Conservation (phyloP, 2,888 invertebrate genomes). For the Epirrita christyi region DNA sequence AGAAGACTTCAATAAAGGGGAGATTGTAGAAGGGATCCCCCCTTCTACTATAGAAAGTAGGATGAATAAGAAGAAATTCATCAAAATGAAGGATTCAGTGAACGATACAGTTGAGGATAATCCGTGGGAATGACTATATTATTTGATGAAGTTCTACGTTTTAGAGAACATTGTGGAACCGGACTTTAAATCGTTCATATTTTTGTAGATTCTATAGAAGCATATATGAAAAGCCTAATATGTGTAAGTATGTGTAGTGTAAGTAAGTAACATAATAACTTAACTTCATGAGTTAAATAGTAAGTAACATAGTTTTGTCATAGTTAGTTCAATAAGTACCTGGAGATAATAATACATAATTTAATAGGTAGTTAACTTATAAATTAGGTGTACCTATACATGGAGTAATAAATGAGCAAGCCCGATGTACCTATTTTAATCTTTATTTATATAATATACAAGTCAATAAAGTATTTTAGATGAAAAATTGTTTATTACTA, state of each 20-base stretch:
- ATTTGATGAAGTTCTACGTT: conserved; percentile 72
- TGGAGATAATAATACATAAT: no score
- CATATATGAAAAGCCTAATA: no score
- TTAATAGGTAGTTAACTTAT: no score
- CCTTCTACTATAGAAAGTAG: conserved; percentile 67
- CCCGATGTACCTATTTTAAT: no score
- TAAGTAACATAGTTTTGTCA: no score
- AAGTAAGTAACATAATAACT: no score
- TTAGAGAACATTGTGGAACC: conserved; percentile 70
- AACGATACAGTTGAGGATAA: conserved; percentile 71
- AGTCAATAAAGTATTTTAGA: neutral
- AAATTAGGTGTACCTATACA: neutral
- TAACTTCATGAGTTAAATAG: no score
- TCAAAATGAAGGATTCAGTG: conserved; percentile 64
- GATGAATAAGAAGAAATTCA: conserved; percentile 63
- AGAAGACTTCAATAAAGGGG: conserved; percentile 75
- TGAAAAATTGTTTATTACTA: neutral
- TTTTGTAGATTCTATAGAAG: conserved; percentile 48
- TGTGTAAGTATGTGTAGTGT: no score
- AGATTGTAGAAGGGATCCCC: conserved; percentile 67
- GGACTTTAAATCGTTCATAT: conserved; percentile 69
- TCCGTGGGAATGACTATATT: conserved; percentile 82
- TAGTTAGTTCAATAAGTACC: no score
- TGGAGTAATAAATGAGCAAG: no score
- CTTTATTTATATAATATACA: no score